These are phyloP conservation scores for Amblyraja radiata DNA, from an alignment of 2,797 vertebrate species.

Conservation along the genomic window DNA sequence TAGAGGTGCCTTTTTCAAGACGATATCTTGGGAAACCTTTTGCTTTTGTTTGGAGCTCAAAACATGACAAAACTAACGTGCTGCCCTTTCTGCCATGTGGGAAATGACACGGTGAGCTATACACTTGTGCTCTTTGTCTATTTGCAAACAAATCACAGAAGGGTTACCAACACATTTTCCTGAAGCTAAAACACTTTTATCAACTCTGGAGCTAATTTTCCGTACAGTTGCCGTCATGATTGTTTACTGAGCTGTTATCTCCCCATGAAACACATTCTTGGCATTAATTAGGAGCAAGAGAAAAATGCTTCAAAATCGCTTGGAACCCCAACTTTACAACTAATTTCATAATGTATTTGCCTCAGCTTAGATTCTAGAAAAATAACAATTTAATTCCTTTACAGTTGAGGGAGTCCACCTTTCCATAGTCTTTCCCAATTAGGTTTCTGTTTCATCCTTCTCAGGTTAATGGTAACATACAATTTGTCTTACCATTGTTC, in stretches of 20 bases:
- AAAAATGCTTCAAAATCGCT: background rate
- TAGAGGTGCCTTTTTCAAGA: background rate
- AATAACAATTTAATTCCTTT: background rate
- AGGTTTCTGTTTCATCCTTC: background rate
- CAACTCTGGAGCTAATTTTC: slow-evolving; percentile 4
- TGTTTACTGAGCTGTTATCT: background rate
- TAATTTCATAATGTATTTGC: background rate
- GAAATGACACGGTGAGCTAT: background rate
- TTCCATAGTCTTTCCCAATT: background rate
- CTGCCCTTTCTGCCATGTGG: background rate
- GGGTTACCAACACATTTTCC: background rate
- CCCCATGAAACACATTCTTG: background rate
- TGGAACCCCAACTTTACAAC: background rate
- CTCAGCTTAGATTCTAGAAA: background rate
- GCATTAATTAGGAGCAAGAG: background rate
- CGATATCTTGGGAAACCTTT: too few relatives aligned
- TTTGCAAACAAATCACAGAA: background rate
- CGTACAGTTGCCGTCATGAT: background rate
- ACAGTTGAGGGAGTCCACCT: background rate
- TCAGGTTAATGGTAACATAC: background rate
- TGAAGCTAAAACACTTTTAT: background rate
- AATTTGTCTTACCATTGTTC: background rate
- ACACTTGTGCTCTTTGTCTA: background rate
- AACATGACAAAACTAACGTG: background rate
- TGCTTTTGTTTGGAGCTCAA: background rate